Conservation (phyloP, 2,113 vertebrate genomes). For the Opisthocomus hoazin region DNA sequence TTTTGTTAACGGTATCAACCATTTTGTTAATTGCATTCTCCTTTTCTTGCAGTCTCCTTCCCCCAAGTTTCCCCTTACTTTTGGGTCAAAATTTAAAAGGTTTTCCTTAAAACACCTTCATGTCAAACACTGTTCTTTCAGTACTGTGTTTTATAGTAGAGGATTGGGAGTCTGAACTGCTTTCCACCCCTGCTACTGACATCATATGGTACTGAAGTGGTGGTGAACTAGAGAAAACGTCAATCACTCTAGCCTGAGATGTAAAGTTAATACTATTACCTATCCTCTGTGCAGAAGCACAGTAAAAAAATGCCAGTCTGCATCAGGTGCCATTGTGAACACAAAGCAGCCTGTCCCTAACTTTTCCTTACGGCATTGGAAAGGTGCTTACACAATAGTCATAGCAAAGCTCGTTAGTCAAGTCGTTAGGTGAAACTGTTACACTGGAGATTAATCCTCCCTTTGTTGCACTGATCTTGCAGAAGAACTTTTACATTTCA, state of each 20-base stretch:
- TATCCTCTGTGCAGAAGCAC: not conserved
- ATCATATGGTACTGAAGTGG: not conserved
- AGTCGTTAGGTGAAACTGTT: not conserved
- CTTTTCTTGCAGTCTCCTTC: not conserved
- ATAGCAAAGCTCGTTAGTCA: not conserved
- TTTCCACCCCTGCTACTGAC: not conserved
- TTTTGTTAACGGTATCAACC: not conserved
- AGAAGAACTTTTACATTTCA: not conserved
- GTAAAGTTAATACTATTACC: not conserved
- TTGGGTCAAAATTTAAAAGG: not conserved
- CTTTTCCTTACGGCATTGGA: not conserved
- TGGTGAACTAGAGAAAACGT: not conserved
- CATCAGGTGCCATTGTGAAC: not conserved
- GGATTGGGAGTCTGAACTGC: not conserved
- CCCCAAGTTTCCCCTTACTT: not conserved
- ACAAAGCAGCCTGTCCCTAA: not conserved
- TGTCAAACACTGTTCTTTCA: not conserved
- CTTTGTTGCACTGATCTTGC: not conserved
- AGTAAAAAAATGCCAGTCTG: not conserved
- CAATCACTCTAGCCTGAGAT: not conserved
- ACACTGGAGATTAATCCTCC: not conserved
- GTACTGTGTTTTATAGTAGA: not conserved
- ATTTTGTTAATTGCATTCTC: not conserved
- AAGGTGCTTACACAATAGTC: rapidly evolving
- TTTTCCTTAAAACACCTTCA: not conserved